These are phyloP conservation scores for Periophthalmus magnuspinnatus DNA, from an alignment of 2,797 vertebrate species.

Conservation along the genomic window DNA sequence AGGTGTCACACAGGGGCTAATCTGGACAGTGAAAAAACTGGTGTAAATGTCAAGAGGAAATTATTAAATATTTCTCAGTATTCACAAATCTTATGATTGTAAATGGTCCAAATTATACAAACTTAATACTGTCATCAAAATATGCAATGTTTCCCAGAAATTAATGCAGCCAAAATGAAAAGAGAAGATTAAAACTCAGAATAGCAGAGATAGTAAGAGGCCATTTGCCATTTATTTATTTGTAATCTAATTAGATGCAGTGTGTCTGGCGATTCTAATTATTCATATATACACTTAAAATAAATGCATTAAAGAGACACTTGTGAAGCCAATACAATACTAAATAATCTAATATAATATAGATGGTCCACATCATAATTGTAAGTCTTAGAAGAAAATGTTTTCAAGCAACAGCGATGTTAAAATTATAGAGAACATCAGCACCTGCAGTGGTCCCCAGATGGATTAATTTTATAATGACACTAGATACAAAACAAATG, in stretches of 20 bases:
- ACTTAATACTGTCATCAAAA: background rate
- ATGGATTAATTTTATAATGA: background rate
- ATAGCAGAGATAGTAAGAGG: no score
- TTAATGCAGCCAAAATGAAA: conserved; percentile 35
- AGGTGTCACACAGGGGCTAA: background rate
- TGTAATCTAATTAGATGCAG: no score
- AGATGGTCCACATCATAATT: no score
- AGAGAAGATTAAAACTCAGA: conserved; percentile 39
- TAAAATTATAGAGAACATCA: background rate
- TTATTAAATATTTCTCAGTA: background rate
- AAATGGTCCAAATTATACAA: background rate
- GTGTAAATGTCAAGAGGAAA: background rate
- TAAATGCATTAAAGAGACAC: background rate
- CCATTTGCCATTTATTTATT: no score
- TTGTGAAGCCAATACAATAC: background rate
- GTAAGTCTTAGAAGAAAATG: no score
- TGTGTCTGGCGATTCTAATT: background rate
- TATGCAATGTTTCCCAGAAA: conserved; percentile 25
- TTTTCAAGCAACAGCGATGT: no score
- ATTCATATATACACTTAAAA: background rate
- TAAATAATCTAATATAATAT: no score
- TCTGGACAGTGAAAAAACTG: background rate
- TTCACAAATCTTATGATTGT: background rate
- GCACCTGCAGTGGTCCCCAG: background rate
- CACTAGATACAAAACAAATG: conserved; percentile 18